Conservation (phyloP, 53 echinoderm and acorn worm genomes). For the Mesocentrotus franciscanus region DNA sequence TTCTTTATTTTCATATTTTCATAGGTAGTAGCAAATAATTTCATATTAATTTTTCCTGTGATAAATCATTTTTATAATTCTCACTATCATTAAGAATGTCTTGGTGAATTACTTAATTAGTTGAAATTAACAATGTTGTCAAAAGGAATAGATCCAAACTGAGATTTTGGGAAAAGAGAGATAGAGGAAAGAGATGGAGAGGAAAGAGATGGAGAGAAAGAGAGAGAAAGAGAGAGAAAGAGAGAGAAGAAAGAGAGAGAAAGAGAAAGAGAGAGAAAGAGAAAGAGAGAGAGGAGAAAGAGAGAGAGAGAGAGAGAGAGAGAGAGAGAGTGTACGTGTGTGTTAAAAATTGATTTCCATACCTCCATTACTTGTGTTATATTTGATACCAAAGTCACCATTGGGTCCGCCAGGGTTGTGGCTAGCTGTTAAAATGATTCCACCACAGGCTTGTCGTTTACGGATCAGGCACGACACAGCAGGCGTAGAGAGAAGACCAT, state of each 20-base stretch:
- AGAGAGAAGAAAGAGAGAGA: neutral
- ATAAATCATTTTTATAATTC: too few species aligned
- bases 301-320: too few species aligned
- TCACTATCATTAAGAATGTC: too few species aligned
- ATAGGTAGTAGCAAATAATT: too few species aligned
- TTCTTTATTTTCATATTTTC: too few species aligned
- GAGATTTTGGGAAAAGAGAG: too few species aligned
- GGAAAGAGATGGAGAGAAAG: neutral
- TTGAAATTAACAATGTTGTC: too few species aligned
- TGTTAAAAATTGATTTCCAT: neutral
- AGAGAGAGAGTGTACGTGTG: too few species aligned
- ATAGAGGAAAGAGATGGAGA: neutral
- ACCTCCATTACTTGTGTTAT: constrained; percentile 97
- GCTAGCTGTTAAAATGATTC: constrained; percentile 95
- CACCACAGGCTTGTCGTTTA: constrained; percentile 87
- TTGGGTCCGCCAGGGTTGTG: constrained; percentile 97
- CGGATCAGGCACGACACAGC: constrained; percentile 93
- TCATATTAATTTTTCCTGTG: too few species aligned
- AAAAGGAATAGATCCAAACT: too few species aligned
- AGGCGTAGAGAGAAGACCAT: constrained; percentile 93
- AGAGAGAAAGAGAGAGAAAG: neutral
- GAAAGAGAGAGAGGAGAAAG: neutral
- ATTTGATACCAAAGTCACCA: constrained; percentile 99
- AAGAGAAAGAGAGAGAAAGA: neutral
- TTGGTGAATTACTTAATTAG: too few species aligned